Evolutionary conservation across 2,888 invertebrate species (phyloP), one percentile per base, ranked within the genome.

Genomic region (Drymonia ruficornis): DNA sequence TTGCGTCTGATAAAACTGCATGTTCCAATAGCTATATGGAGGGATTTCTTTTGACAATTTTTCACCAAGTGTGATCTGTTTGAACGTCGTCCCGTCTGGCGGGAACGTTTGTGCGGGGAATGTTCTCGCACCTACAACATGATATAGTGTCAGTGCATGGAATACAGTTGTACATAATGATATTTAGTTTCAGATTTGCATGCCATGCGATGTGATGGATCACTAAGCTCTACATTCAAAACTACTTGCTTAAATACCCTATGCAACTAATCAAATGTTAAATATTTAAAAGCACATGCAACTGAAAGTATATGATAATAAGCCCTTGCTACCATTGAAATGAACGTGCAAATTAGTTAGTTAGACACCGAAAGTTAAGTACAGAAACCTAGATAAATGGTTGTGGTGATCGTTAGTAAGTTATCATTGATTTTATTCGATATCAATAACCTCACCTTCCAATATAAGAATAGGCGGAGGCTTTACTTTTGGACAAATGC

Each of bases 11-110:
- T 97, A 98, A 90, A 99, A 98, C 90, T 98, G 98, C 96, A 98
- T 97, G 89, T 98, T 98, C 98, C 98, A 98, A 89, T 98, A 98
- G 83, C 98, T 97, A 91, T 98, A 98, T 64, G 98, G 96, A 79
- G 96, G 96, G 82, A 99, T 97, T 92, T 97, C 96, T 90, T 97
- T 96, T 76, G 96, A 96, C 76, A 98, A 93, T 83, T 96, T 96
- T 89, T 97, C 96, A 67, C 98, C 98, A 80, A 98, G 93, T 69
- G 96, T 95, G 78, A 98, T 97, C 93, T 98, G 97, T 75, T 96
- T 96, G 89, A 98, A 98, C 52, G 98, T 97, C 71, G 97, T 98
- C 69, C 98, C 97, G 84, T 98, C 98, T 58, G 98, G 98, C 69
- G 98, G 98, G 83, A 98, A 97, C 69, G 97, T 97, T 85, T 97